A percentile compares a stretch with the other conserved stretches of the same genome.
Evolutionary conservation across 1,140 invertebrate genomes (phyloP).

Genomic region (Elysia chlorotica): DNA sequence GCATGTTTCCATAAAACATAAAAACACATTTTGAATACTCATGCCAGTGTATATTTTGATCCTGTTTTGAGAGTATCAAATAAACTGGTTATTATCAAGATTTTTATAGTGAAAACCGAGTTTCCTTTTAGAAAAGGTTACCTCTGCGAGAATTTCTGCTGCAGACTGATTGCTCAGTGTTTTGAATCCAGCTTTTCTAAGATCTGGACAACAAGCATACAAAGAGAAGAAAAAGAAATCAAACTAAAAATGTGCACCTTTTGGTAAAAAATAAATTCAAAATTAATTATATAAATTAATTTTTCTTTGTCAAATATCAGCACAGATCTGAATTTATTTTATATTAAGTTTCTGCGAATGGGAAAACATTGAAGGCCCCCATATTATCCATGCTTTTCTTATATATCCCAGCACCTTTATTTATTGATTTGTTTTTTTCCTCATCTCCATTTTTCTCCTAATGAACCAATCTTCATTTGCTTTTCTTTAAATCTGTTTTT

Average conservation of each 20-base stretch:
- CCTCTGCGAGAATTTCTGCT: conserved; percentile 47
- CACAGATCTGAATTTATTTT: too few relatives aligned
- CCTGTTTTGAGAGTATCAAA: neutral
- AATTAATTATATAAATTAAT: neutral
- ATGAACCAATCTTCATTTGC: neutral
- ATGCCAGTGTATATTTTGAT: neutral
- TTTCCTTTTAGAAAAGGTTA: conserved; percentile 16
- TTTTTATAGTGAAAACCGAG: neutral
- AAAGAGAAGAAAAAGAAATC: neutral
- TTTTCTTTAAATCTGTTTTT: neutral
- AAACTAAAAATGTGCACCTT: neutral
- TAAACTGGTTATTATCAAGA: neutral
- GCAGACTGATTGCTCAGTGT: conserved; percentile 47
- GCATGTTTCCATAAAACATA: neutral
- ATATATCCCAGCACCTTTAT: neutral
- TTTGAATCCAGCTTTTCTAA: conserved; percentile 34
- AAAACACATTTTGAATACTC: neutral
- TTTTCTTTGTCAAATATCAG: too few relatives aligned
- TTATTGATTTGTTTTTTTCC: neutral
- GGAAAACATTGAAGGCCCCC: too few relatives aligned
- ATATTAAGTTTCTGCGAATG: too few relatives aligned
- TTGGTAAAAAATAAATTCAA: neutral
- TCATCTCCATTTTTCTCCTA: neutral
- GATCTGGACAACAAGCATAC: conserved; percentile 16
- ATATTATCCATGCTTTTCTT: too few relatives aligned